These are phyloP conservation scores for Andinoacara biseriatus DNA, from an alignment of 2,113 vertebrate species.

Conservation along the genomic window DNA sequence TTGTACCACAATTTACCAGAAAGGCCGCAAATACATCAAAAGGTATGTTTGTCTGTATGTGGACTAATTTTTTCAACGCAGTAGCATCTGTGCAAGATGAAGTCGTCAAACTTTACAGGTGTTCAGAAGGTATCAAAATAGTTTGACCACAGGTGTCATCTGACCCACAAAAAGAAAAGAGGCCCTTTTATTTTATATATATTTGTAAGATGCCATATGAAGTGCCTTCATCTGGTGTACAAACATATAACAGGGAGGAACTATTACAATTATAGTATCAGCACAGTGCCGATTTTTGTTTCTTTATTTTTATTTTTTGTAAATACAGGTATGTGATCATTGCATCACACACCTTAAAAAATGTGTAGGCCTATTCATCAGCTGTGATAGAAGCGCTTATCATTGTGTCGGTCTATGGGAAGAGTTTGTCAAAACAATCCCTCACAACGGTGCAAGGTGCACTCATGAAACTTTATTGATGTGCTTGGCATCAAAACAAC, in stretches of 20 bases:
- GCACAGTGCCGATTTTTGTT: background rate
- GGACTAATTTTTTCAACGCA: background rate
- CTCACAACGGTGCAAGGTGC: background rate
- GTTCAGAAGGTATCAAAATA: background rate
- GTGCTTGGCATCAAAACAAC: background rate
- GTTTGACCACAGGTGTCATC: background rate
- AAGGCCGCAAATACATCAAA: background rate
- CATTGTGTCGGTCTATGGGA: background rate
- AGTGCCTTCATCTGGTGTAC: background rate
- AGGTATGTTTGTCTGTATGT: background rate
- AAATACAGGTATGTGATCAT: background rate
- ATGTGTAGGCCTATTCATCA: background rate
- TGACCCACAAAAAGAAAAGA: background rate
- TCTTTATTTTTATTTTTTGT: background rate
- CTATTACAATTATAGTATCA: background rate
- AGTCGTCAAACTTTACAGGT: background rate
- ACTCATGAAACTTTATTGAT: slow-evolving; percentile 8
- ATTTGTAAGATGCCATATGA: background rate
- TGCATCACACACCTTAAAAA: background rate
- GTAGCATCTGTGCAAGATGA: background rate
- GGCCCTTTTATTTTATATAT: background rate
- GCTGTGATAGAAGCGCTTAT: background rate
- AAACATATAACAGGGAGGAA: too few species aligned
- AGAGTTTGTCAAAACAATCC: background rate
- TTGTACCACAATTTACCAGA: background rate